Base-by-base conservation (phyloP, 2,888 invertebrate genomes). In the Sinelater perroti region DNA sequence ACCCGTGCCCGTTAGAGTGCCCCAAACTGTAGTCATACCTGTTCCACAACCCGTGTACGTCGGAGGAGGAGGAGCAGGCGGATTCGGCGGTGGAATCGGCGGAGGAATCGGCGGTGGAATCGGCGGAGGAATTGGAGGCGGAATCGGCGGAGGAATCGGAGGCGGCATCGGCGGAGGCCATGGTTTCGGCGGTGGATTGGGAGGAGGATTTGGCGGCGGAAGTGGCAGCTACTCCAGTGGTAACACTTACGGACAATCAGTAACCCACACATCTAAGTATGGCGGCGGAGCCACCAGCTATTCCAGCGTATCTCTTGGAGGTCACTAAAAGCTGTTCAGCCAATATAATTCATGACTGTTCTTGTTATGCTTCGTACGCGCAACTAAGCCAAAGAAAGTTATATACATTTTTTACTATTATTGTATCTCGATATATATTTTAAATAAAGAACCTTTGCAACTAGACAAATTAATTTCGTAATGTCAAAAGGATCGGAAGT, bases 1-100 rank as follows among this genome's bases (percentile, higher is more conserved):
- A 21, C 66, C 67, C 1, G 62, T 66, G 14, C 50, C 63, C 3
- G 66, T 56, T 16, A 24, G 73, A 11, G 75, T 78, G 8, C 70
- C 75, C 31, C 74, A 75, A 55, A 77, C 77, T 1, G 70, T 74
- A 21, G 75, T 74, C 14, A 75, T 77, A n/a, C 75, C 76, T 3
- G 73, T 74, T 14, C 74, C 77, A 8, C 71, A 73, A 14, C 20
- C 18, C 1, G 10, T 49, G 20, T 8, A 33, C n/a, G 16, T 35
- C 1, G 35, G 44, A 44, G 44, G 24, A 14, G 44, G 44, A 11
- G 2, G 24, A 8, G 81, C 84, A 24, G 69, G 70, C 47, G 70
- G 69, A 18, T 65, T 66, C 3, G 68, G 68, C 18, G 67, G 62
- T 16, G 66, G 65, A 10, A 60, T 52, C 6, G 64, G 59, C 6